Conservation (phyloP, 2,113 vertebrate genomes). For the Addax nasomaculatus region DNA sequence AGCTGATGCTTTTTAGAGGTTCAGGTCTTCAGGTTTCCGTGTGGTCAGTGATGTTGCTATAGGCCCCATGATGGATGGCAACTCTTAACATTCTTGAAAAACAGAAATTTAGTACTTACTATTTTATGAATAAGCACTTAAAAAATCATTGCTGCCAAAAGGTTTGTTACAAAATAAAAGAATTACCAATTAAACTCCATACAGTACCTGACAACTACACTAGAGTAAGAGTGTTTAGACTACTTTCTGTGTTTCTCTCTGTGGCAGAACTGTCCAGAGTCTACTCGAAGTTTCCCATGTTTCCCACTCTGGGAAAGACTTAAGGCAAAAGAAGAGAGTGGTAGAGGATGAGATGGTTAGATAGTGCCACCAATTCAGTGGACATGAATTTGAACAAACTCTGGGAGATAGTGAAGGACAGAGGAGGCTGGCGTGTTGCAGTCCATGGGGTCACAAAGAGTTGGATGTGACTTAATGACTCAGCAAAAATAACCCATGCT, state of each 20-base stretch:
- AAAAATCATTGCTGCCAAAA: background rate
- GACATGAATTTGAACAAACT: background rate
- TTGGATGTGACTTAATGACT: background rate
- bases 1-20: background rate
- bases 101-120: slow-evolving; percentile 7
- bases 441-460: background rate
- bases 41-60: background rate
- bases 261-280: background rate
- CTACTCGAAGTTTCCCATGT: background rate
- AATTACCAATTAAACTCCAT: background rate
- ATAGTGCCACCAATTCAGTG: background rate
- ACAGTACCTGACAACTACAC: background rate
- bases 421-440: background rate
- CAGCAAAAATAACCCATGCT: background rate
- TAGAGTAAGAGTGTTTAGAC: background rate
- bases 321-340: background rate
- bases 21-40: background rate
- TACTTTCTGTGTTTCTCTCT: background rate
- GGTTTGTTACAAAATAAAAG: slow-evolving; percentile 17
- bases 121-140: slow-evolving; percentile 23
- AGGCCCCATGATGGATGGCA: background rate
- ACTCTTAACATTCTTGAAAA: background rate
- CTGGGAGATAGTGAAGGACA: background rate
- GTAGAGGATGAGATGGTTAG: background rate
- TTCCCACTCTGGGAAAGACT: background rate